Conservation (phyloP, 2,113 vertebrate genomes). For the Tonatia bakeri region DNA sequence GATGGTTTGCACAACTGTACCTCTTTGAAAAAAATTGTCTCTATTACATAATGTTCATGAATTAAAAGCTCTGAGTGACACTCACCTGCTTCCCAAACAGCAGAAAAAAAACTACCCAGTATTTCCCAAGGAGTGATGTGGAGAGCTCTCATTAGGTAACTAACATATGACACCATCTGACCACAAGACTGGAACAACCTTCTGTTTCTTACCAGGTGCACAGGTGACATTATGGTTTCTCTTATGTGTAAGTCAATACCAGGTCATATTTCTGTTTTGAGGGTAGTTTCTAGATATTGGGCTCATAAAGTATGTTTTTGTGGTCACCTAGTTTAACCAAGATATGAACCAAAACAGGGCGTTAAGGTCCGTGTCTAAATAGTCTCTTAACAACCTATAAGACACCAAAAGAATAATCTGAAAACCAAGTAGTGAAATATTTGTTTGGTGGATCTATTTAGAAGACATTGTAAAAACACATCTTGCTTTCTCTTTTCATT, state of each 20-base stretch:
- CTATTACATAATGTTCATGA: slow-evolving; percentile 57
- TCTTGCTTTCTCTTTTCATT: background rate
- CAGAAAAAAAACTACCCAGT: background rate
- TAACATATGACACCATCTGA: slow-evolving; percentile 21
- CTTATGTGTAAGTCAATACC: background rate
- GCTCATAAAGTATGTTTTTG: background rate
- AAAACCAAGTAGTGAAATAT: background rate
- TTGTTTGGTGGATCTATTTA: background rate
- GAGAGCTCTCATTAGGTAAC: slow-evolving; percentile 6
- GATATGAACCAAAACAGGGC: background rate
- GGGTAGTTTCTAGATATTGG: background rate
- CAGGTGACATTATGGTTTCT: background rate
- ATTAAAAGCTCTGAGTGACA: slow-evolving; percentile 42
- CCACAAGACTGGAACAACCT: background rate
- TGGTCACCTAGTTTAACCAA: background rate
- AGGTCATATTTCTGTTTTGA: background rate
- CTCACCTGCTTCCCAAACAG: slow-evolving; percentile 29
- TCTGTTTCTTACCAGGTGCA: background rate
- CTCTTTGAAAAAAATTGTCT: slow-evolving; percentile 6
- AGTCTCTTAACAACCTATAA: background rate
- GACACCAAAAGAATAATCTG: background rate
- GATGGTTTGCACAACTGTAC: slow-evolving; percentile 38
- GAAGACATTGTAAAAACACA: slow-evolving; percentile 7
- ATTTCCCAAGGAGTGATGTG: slow-evolving; percentile 7
- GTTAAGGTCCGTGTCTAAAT: background rate